These are phyloP conservation scores for Mirounga angustirostris DNA, from an alignment of 2,113 vertebrate genomes.

Conservation along the genomic window DNA sequence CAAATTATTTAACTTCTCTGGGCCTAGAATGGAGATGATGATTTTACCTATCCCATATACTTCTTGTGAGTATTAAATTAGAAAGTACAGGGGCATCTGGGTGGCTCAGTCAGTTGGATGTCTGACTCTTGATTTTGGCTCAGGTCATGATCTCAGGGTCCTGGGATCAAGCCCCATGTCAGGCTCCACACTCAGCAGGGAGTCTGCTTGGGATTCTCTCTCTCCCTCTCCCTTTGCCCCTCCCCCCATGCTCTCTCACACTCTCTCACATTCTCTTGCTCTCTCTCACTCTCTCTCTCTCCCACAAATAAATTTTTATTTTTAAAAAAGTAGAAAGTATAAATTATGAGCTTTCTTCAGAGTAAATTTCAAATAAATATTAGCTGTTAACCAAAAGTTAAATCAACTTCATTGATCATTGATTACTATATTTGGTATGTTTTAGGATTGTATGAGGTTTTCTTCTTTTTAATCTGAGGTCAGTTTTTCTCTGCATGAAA, in stretches of 20 bases:
- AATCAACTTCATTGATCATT: constrained; percentile 35
- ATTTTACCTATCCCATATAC: background rate
- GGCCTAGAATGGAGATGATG: background rate
- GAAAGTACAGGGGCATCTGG: background rate
- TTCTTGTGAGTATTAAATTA: constrained; percentile 31
- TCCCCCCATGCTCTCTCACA: background rate
- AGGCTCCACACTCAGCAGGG: background rate
- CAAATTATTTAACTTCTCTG: constrained; percentile 35
- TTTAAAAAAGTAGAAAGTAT: background rate
- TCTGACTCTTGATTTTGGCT: background rate
- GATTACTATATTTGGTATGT: background rate
- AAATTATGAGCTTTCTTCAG: background rate
- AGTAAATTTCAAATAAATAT: constrained; percentile 51
- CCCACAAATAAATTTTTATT: background rate
- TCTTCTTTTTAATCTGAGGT: constrained; percentile 1
- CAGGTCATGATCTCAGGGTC: background rate
- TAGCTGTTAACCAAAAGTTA: constrained; percentile 15
- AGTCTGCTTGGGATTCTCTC: background rate
- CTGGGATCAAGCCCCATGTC: background rate
- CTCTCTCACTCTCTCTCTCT: background rate
- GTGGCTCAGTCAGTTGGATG: background rate
- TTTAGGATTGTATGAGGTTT: background rate
- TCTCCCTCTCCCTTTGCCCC: background rate
- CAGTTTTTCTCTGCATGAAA: background rate
- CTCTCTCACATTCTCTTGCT: background rate